These are phyloP conservation scores for Digitonthophagus gazella DNA, from an alignment of 2,888 invertebrate genomes.

Conservation along the genomic window DNA sequence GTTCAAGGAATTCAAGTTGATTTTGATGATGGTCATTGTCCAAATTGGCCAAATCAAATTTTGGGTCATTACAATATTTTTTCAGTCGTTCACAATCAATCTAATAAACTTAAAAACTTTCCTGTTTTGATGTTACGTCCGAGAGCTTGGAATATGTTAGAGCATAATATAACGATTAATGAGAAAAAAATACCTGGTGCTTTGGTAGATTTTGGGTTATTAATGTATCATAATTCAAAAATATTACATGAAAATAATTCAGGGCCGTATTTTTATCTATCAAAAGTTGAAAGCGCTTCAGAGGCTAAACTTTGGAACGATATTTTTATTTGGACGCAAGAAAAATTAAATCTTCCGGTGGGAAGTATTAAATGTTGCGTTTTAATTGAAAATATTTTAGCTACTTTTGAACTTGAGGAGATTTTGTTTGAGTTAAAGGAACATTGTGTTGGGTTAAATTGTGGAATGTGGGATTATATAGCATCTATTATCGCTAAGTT, in stretches of 20 bases:
- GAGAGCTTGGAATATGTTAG: slow-evolving; percentile 72
- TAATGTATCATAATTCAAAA: slow-evolving; percentile 64
- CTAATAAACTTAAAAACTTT: slow-evolving; percentile 55
- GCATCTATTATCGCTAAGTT: slow-evolving; percentile 66
- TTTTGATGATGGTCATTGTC: slow-evolving; percentile 73
- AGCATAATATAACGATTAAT: slow-evolving; percentile 63
- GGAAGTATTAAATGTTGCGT: slow-evolving; percentile 71
- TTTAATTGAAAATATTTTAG: slow-evolving; percentile 68
- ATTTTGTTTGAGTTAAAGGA: slow-evolving; percentile 65
- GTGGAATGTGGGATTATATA: slow-evolving; percentile 74
- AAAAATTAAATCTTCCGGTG: slow-evolving; percentile 55
- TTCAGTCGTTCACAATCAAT: slow-evolving; percentile 55
- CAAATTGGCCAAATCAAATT: slow-evolving; percentile 69
- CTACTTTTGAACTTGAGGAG: slow-evolving; percentile 67
- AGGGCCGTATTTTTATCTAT: slow-evolving; percentile 71
- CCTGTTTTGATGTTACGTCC: slow-evolving; percentile 68
- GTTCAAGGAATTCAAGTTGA: slow-evolving; percentile 64
- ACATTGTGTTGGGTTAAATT: slow-evolving; percentile 69
- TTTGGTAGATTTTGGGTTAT: slow-evolving; percentile 66
- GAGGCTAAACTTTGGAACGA: slow-evolving; percentile 71
- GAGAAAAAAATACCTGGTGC: slow-evolving; percentile 64
- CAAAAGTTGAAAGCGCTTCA: slow-evolving; percentile 63
- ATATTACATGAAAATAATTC: slow-evolving; percentile 55
- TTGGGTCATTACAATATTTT: slow-evolving; percentile 61
- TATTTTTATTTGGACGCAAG: slow-evolving; percentile 64